Evolutionary conservation across 2,888 invertebrate genomes (phyloP).

Genomic region (Drosophila birchii): DNA sequence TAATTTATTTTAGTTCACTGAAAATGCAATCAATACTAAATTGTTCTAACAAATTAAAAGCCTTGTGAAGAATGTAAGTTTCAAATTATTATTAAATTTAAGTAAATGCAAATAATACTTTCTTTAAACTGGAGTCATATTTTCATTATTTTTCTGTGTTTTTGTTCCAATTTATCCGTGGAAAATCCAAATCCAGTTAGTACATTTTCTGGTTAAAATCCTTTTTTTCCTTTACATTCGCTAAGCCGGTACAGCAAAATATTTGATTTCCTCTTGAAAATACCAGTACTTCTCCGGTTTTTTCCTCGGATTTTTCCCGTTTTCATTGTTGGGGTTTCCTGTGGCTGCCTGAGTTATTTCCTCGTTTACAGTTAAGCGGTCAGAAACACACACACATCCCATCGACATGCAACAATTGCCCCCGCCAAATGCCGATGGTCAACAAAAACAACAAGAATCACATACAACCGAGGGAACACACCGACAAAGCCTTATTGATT

Average conservation of each 20-base stretch:
- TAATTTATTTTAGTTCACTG: not conserved
- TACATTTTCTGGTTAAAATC: slow-evolving; percentile 3
- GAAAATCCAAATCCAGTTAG: not conserved
- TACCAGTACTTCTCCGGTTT: not conserved
- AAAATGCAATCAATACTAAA: too few species aligned
- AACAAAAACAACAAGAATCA: slow-evolving; percentile 33
- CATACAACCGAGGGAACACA: slow-evolving; percentile 26
- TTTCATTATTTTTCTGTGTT: not conserved
- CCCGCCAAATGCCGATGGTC: slow-evolving; percentile 42
- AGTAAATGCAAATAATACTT: too few species aligned
- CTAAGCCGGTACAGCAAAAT: slow-evolving; percentile 14
- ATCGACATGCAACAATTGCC: slow-evolving; percentile 50
- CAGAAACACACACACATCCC: slow-evolving; percentile 12
- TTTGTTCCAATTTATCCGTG: not conserved
- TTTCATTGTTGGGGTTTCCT: slow-evolving; percentile 27
- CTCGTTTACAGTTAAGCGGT: slow-evolving; percentile 45
- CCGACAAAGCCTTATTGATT: slow-evolving; percentile 52
- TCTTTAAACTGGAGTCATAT: too few species aligned
- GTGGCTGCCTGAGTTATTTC: slow-evolving; percentile 33
- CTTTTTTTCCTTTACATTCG: not conserved
- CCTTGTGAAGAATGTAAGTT: too few species aligned
- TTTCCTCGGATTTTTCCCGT: slow-evolving; percentile 14
- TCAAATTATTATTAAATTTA: too few species aligned
- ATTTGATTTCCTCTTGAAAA: slow-evolving; percentile 39
- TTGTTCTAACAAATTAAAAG: too few species aligned